These are phyloP conservation scores for Melanostoma scalare DNA, from an alignment of 2,888 invertebrate species.

Conservation along the genomic window DNA sequence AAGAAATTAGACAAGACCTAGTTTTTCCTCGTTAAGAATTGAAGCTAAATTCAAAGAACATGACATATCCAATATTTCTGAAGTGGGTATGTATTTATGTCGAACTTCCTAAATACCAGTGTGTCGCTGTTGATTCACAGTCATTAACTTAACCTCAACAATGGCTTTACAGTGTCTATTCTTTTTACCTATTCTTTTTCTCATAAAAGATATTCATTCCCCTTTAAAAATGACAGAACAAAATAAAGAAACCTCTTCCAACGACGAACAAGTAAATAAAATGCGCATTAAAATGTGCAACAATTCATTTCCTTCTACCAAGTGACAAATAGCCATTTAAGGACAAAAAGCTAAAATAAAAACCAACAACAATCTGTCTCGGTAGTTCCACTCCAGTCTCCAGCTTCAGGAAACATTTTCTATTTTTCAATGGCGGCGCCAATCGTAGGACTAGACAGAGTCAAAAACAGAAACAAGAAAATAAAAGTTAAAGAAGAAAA, in stretches of 20 bases:
- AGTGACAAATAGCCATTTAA: slow-evolving; percentile 69
- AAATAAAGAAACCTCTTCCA: neutral
- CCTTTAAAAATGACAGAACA: too few species aligned
- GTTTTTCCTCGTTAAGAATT: too few species aligned
- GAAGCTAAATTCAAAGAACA: too few species aligned
- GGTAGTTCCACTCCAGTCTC: slow-evolving; percentile 36
- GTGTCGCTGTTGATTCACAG: too few species aligned
- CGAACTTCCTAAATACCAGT: too few species aligned
- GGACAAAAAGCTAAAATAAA: slow-evolving; percentile 8
- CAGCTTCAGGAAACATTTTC: slow-evolving; percentile 25
- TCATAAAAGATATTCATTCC: too few species aligned
- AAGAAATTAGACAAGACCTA: too few species aligned
- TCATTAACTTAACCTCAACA: too few species aligned
- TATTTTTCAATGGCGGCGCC: slow-evolving; percentile 50
- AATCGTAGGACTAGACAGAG: slow-evolving; percentile 55
- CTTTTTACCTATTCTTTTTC: too few species aligned
- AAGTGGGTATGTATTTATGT: too few species aligned
- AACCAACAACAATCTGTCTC: slow-evolving; percentile 50
- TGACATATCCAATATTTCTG: too few species aligned
- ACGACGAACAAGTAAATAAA: slow-evolving; percentile 32
- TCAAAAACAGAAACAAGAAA: neutral
- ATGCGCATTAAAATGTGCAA: slow-evolving; percentile 58
- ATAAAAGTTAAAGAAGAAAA: neutral
- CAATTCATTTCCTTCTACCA: slow-evolving; percentile 45
- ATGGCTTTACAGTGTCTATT: too few species aligned